Base-by-base conservation (phyloP, 2,797 vertebrate genomes). In the Scomberomorus guttatus region DNA sequence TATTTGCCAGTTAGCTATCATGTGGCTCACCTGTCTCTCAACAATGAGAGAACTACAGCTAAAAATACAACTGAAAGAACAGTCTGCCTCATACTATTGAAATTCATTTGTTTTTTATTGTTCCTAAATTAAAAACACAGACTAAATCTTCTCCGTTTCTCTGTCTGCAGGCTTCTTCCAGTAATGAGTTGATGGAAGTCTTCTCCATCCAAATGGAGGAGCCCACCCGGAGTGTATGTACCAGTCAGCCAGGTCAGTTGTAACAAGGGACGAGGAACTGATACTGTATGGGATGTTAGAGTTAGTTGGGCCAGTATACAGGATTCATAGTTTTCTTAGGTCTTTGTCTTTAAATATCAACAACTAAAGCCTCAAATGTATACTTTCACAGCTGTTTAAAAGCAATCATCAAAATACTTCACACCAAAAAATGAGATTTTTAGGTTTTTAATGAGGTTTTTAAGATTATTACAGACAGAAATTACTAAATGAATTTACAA, bases 141-240 rank as follows among this genome's bases (percentile, higher is more conserved):
- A 39, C 13, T 6, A 11, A 29, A 15, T 15, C 15, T 48, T 75
- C 44, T 44, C 11, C 72, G 3, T 52, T 60, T 79, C 7, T 89
- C 17, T 60, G 3, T 77, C 61, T 66, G 10, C 72, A 94, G 93
- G 15, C 24, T 0, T 87, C 78, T 5, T 62, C 79, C 25, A 79
- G 29, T 6, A 69, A 72, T 64, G 92, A 93, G 64, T 46, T 95
- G 82, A 72, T 91, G 87, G 87, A 89, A 0, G 73, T 93, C 42
- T 94, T 95, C 52, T 75, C 87, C 15, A 4, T 78, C 27, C 77
- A 50, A 29, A 15, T 68, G 81, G 65, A 74, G 27, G 77, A 80
- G 0, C 82, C 79, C 52, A 34, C 6, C 4, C 44, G 75, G 56
- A 79, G 13, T 20, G 7, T 75, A 0, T 58, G 56, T 11, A 3